Evolutionary conservation across 2,797 vertebrate species (phyloP).

Genomic region (Pangasius mekongensis): DNA sequence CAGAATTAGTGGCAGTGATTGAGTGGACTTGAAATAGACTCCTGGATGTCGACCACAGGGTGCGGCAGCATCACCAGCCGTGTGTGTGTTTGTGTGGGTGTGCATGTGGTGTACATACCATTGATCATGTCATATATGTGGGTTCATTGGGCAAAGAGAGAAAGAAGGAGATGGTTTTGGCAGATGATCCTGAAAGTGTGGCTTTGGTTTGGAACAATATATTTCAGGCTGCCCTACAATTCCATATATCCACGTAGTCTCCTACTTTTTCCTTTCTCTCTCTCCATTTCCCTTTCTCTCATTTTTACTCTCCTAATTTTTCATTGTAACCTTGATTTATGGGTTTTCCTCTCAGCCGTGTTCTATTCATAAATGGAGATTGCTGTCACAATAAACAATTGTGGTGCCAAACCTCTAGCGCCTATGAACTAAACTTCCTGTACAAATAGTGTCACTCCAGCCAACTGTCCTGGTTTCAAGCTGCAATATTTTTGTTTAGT

Average conservation of each 20-base stretch:
- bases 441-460: background rate
- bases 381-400: conserved; percentile 64
- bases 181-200: conserved; percentile 55
- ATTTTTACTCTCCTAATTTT: conserved; percentile 21
- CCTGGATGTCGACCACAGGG: conserved; percentile 52
- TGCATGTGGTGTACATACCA: conserved; percentile 36
- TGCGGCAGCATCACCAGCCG: conserved; percentile 35
- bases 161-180: conserved; percentile 57
- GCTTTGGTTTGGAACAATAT: conserved; percentile 60
- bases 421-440: background rate
- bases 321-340: conserved; percentile 62
- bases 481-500: too few species aligned
- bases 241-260: conserved; percentile 46
- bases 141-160: conserved; percentile 57
- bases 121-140: conserved; percentile 63
- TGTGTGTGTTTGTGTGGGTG: conserved; percentile 31
- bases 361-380: conserved; percentile 59
- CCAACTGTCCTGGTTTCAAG: background rate
- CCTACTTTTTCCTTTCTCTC: conserved; percentile 23
- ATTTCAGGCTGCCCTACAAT: conserved; percentile 48
- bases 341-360: conserved; percentile 39
- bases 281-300: background rate
- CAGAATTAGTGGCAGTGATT: conserved; percentile 43
- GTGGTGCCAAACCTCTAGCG: conserved; percentile 44
- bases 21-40: conserved; percentile 51